Evolutionary conservation across 2,888 invertebrate genomes (phyloP).

Genomic region (Deilephila elpenor): DNA sequence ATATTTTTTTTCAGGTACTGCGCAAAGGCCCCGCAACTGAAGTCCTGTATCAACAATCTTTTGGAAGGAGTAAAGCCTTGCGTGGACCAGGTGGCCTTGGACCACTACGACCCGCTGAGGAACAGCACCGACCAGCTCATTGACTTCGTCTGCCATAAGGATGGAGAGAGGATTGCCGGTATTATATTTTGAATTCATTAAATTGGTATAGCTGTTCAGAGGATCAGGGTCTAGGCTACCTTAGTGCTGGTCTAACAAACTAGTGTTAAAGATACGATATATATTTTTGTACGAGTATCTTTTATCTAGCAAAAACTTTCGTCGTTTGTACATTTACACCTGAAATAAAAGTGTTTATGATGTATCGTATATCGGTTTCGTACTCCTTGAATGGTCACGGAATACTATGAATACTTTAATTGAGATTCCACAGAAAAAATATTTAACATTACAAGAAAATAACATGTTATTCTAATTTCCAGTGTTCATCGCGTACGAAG

Average conservation of each 20-base stretch:
- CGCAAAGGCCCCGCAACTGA: slow-evolving; percentile 84
- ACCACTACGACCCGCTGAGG: slow-evolving; percentile 82
- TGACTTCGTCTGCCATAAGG: slow-evolving; percentile 91
- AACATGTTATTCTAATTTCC: slow-evolving; percentile 33
- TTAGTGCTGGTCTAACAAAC: no score
- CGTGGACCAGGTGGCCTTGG: slow-evolving; percentile 83
- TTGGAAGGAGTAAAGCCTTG: slow-evolving; percentile 86
- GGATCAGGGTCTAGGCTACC: no score
- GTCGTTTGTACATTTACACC: no score
- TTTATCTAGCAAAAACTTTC: no score
- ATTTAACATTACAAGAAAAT: no score
- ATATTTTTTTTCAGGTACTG: slow-evolving; percentile 84
- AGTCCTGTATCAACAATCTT: slow-evolving; percentile 86
- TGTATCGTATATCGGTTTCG: no score
- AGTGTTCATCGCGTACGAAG: slow-evolving; percentile 88
- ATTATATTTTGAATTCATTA: slow-evolving; percentile 37
- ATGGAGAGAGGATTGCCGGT: slow-evolving; percentile 92
- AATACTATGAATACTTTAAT: no score
- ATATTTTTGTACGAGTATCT: no score
- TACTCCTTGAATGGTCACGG: no score
- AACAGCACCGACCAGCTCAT: slow-evolving; percentile 88
- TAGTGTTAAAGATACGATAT: no score
- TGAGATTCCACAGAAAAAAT: background rate
- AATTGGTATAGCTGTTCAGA: no score
- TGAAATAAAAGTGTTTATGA: no score